Base-by-base conservation (phyloP, 2,797 vertebrate species). In the Discoglossus pictus region DNA sequence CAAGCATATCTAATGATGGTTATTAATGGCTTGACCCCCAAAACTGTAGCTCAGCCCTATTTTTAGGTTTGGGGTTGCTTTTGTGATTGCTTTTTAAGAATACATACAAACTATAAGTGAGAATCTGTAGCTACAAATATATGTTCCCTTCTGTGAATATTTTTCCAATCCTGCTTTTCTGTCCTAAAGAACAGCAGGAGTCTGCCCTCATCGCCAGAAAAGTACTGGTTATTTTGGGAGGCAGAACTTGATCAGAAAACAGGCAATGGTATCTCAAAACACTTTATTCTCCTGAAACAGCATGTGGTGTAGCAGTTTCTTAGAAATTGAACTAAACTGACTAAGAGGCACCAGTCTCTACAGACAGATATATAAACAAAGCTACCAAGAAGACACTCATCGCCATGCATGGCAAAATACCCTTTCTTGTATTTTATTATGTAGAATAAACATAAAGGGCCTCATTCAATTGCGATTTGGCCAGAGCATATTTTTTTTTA, bases 61-160 rank as follows among this genome's bases (percentile, higher is more conserved):
- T n/a, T n/a, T n/a, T n/a, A n/a, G n/a, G n/a, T n/a, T n/a, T n/a
- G n/a, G n/a, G n/a, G n/a, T n/a, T n/a, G n/a, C n/a, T n/a, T n/a
- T n/a, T n/a, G n/a, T n/a, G n/a, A n/a, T n/a, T n/a, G n/a, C n/a
- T n/a, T n/a, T n/a, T n/a, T n/a, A n/a, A n/a, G n/a, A n/a, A n/a
- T n/a, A n/a, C n/a, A n/a, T n/a, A n/a, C n/a, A n/a, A n/a, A n/a
- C n/a, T n/a, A n/a, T n/a, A n/a, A n/a, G n/a, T n/a, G n/a, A n/a
- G n/a, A n/a, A n/a, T n/a, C n/a, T n/a, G n/a, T n/a, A n/a, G n/a
- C n/a, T n/a, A n/a, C n/a, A n/a, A n/a, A n/a, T n/a, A n/a, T 46
- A 15, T 13, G 21, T 55, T 39, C 44, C 64, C 64, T 67, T 39
- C 64, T 67, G 64, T 67, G 64, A 53, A 58, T 54, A 67, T 53